Evolutionary conservation across 2,113 vertebrate genomes (phyloP), one percentile per base, ranked within the genome.

Genomic region (Oreocharis arfaki): DNA sequence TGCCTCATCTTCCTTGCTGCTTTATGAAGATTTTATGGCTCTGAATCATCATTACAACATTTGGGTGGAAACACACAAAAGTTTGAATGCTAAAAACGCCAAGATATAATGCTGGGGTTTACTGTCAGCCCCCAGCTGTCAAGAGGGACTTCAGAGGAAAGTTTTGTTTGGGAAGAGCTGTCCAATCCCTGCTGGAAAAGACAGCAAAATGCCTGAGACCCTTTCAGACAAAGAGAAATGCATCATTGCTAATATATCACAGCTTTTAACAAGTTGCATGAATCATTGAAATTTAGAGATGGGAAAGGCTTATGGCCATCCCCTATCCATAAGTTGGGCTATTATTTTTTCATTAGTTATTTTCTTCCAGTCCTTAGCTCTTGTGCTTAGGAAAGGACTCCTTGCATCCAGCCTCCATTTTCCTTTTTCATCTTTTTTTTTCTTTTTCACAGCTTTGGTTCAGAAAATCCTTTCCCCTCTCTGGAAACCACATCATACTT

Each of bases 81-180:
- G 11, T 86, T 20, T 81, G 46, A 88, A 56, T 0, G 2, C 30
- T 64, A 39, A 3, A 4, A 65, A 81, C 0, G 1, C 30, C 20
- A 60, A 50, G 53, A 71, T 28, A 46, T 16, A 79, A 65, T 2
- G 1, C 10, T 55, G 24, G 37, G 18, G 37, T 80, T 94, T 80
- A 79, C 26, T 44, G 50, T 63, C 50, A 55, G 42, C 30, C 26
- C n/a, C 13, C 19, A 64, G 1, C 12, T 12, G 4, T 35, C 5
- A 13, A 84, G 24, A 85, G 8, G 16, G 26, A 59, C 53, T 55
- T 83, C 1, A 59, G 41, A 82, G 32, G 16, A 68, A 16, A 81
- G 27, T 61, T 88, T 60, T 74, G 13, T 55, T 83, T 63, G 71
- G n/a, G 30, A 74, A 67, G 12, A 39, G 27, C 42, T 13, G 19